phyloP scores from a whole-genome alignment of 2,797 vertebrate species.

The Ceryle rudis region DNA sequence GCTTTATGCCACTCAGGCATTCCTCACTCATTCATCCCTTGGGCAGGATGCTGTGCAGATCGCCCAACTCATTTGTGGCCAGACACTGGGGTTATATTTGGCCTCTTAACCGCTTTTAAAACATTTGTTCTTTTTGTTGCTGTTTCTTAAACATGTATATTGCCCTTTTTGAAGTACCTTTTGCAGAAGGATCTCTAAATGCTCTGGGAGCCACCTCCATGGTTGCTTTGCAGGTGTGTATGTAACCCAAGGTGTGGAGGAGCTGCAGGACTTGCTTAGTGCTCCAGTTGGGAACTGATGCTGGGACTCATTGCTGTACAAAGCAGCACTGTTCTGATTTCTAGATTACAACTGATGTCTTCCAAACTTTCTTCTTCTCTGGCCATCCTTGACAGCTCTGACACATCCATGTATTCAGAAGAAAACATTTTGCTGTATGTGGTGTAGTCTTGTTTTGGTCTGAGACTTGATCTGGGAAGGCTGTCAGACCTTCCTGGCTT shows the following conservation, averaged over 20 bases:
- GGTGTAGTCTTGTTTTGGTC: background rate
- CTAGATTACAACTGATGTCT: background rate
- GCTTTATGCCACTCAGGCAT: rapidly evolving
- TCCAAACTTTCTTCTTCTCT: background rate
- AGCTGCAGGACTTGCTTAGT: background rate
- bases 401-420: background rate
- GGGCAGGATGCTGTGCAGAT: background rate
- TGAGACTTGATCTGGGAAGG: background rate
- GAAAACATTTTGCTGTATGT: rapidly evolving
- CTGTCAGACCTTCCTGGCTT: background rate
- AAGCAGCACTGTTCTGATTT: background rate
- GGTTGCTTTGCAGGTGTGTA: background rate
- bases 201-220: background rate
- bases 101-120: background rate
- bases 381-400: background rate
- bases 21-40: too few species aligned
- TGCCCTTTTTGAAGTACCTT: background rate
- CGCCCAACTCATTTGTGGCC: background rate
- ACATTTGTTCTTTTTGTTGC: background rate
- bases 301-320: background rate
- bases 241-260: background rate
- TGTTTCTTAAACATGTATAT: background rate
- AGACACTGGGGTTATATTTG: background rate
- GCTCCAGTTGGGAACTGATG: background rate
- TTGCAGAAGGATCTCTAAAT: background rate